Base-by-base conservation (phyloP, 2,888 invertebrate species). In the Ophioninae sp. region DNA sequence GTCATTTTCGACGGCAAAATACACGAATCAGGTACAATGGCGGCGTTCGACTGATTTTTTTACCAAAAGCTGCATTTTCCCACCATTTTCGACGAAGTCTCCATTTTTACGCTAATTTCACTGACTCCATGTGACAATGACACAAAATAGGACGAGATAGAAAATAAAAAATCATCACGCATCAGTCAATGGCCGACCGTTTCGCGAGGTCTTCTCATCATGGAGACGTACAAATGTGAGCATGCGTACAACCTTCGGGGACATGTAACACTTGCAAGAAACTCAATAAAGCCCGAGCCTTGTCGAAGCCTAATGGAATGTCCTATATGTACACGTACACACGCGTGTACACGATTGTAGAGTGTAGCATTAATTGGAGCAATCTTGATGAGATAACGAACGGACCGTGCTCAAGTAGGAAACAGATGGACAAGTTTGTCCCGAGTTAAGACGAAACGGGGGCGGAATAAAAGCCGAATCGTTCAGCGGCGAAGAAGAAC, bases 321-420 rank as follows among this genome's bases (percentile, higher is more conserved):
- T 5, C 6, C 50, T 50, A 50, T 17, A 17, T 50, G 17, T 50
- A 5, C 13, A 10, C 17, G 50, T 50, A 13, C 0, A 13, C 17
- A 5, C 13, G 50, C 17, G 17, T 50, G 6, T 50, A 50, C 50
- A 50, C 50, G 50, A 50, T 13, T 50, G 50, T 50, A 50, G 17
- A 13, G 50, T 50, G 3, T 50, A 7, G 17, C 17, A 44, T 8
- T 30, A 68, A 23, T 68, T 50, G 50, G 17, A n/a, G 21, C 50
- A 50, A 68, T 68, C 30, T 68, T n/a, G 50, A 68, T 50, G 68
- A 68, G 50, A 50, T 50, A 68, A 50, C 21, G 8, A 23, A 23
- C 50, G 50, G 50, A 50, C 50, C 13, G 50, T 6, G 50, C 50
- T 68, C 30, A 17, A 68, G 30, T 50, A 10, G 23, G 23, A 13